phyloP scores from a whole-genome alignment of 2,113 vertebrate species.

The Blennius ocellaris region DNA sequence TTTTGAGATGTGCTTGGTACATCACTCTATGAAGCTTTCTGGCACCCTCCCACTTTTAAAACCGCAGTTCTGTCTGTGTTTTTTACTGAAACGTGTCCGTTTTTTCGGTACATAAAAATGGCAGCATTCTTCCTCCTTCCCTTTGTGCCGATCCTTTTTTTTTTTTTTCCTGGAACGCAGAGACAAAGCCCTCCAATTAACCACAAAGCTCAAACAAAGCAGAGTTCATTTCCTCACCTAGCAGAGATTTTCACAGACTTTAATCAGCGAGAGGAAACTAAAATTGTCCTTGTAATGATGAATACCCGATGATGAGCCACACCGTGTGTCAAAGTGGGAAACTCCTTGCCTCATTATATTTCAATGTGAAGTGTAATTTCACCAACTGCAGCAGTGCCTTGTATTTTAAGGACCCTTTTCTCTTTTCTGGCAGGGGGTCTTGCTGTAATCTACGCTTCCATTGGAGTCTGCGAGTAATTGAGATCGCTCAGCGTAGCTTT shows the following conservation, averaged over 20 bases:
- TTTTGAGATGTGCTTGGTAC: too few relatives aligned
- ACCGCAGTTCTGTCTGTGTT: too few relatives aligned
- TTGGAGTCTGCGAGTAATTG: conserved; percentile 55
- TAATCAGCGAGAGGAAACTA: conserved; percentile 42
- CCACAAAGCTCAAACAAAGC: neutral
- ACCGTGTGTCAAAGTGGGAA: neutral
- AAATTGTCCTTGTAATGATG: conserved; percentile 24
- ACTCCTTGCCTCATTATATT: conserved; percentile 33
- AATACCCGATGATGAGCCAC: conserved; percentile 42
- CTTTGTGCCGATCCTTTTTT: conserved; percentile 6
- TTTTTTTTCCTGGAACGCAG: too few relatives aligned
- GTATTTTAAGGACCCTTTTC: conserved; percentile 31
- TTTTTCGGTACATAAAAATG: neutral
- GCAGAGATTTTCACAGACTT: conserved; percentile 33
- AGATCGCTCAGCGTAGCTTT: conserved; percentile 60
- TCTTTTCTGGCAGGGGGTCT: conserved; percentile 25
- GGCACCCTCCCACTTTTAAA: too few relatives aligned
- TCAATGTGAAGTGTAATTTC: conserved; percentile 15
- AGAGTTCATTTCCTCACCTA: conserved; percentile 34
- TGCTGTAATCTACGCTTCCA: conserved; percentile 51
- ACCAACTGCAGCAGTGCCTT: conserved; percentile 11
- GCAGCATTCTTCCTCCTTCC: neutral
- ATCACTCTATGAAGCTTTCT: too few relatives aligned
- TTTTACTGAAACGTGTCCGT: too few relatives aligned
- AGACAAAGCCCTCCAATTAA: conserved; percentile 29